Percentiles rank a stretch among this genome's conserved stretches.
phyloP scores from a whole-genome alignment of 2,888 invertebrate genomes.

The Ophion ellenae region DNA sequence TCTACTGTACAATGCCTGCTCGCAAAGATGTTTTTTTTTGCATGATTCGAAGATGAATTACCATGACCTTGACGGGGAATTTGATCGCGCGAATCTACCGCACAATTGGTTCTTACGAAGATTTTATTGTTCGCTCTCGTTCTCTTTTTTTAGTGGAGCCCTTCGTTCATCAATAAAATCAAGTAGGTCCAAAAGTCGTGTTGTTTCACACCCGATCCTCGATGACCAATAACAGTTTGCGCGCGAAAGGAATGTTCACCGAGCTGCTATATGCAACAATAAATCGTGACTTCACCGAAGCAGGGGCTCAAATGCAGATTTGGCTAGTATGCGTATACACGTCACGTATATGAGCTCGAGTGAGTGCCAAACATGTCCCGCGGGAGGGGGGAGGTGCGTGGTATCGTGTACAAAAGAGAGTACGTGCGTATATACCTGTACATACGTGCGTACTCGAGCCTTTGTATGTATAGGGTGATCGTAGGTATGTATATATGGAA shows the following conservation, averaged over 20 bases:
- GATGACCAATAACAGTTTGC: neutral
- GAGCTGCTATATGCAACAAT: constrained; percentile 64
- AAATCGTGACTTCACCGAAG: constrained; percentile 71
- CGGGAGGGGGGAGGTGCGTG: neutral
- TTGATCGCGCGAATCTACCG: neutral
- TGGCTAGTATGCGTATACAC: constrained; percentile 61
- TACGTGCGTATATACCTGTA: neutral
- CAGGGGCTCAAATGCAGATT: constrained; percentile 78
- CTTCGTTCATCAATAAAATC: constrained; percentile 8
- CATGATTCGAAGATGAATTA: neutral
- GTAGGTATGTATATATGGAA: neutral
- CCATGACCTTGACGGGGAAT: neutral
- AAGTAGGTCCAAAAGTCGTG: neutral
- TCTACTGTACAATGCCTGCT: neutral
- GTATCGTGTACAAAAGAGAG: constrained; percentile 25
- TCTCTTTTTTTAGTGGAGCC: neutral
- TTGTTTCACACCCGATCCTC: constrained; percentile 13
- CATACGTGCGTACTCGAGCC: neutral
- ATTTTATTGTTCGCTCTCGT: neutral
- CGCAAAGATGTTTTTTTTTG: neutral
- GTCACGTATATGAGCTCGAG: constrained; percentile 18
- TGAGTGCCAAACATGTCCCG: constrained; percentile 46
- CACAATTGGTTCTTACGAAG: neutral
- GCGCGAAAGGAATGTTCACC: neutral
- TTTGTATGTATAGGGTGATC: neutral